A percentile compares a stretch with the other conserved stretches of the same genome.
Evolutionary conservation across 1,140 invertebrate genomes (phyloP).

Genomic region (Meloidogyne exigua): DNA sequence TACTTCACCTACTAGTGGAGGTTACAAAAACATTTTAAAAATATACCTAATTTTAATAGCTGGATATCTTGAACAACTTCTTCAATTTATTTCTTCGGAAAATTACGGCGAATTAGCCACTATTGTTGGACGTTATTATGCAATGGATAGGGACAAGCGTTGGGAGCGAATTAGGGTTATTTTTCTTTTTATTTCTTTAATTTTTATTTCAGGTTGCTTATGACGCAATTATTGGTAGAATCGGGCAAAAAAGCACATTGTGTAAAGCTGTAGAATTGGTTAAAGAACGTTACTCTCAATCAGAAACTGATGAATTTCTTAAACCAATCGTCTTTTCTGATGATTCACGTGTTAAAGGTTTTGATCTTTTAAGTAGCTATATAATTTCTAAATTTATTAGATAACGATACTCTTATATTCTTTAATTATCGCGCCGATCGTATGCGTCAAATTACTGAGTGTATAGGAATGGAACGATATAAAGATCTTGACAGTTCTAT

Average conservation of each 20-base stretch:
- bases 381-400: conserved; percentile 46
- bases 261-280: conserved; percentile 62
- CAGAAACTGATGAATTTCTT: conserved; percentile 67
- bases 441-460: conserved; percentile 66
- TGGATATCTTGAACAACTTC: conserved; percentile 58
- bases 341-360: conserved; percentile 63
- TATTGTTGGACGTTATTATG: conserved; percentile 68
- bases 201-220: conserved; percentile 65
- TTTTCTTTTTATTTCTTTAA: conserved; percentile 64
- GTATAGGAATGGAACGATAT: conserved; percentile 63
- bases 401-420: conserved; percentile 67
- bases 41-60: conserved; percentile 35
- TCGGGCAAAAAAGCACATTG: conserved; percentile 60
- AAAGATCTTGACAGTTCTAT: conserved; percentile 64
- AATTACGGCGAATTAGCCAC: conserved; percentile 66
- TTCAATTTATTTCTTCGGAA: conserved; percentile 51
- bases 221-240: conserved; percentile 66
- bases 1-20: conserved; percentile 66
- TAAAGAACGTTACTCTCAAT: conserved; percentile 55
- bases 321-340: conserved; percentile 66
- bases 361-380: neutral
- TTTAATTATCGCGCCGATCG: conserved; percentile 67
- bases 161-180: conserved; percentile 48
- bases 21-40: conserved; percentile 32
- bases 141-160: conserved; percentile 67